phyloP scores from a whole-genome alignment of 2,113 vertebrate genomes.

The Oophaga pumilio region DNA sequence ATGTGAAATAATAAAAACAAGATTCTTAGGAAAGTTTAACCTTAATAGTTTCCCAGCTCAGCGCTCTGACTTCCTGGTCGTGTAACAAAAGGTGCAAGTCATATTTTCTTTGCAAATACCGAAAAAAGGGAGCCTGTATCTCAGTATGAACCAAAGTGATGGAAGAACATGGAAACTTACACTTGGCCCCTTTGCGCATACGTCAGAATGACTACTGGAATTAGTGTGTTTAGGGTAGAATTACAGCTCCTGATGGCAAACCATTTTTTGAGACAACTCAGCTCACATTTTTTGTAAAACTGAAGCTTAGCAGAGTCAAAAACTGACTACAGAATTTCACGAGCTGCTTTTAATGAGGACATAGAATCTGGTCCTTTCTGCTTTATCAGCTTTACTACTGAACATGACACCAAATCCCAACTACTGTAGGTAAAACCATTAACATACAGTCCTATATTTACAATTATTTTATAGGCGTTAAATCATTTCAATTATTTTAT shows the following conservation, averaged over 20 bases:
- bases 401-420: not conserved
- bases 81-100: constrained; percentile 57
- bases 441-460: too few species aligned
- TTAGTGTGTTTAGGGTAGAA: constrained; percentile 55
- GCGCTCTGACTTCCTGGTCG: constrained; percentile 42
- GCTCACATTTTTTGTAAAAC: constrained; percentile 30
- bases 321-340: constrained; percentile 9
- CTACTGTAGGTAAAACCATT: too few species aligned
- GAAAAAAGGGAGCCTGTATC: constrained; percentile 40
- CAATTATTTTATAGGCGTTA: too few species aligned
- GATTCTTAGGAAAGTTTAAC: constrained; percentile 41
- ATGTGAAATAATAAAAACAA: constrained; percentile 51
- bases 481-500: too few species aligned
- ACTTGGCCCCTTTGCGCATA: constrained; percentile 52
- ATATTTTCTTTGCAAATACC: constrained; percentile 54
- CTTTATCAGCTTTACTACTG: not conserved
- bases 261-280: constrained; percentile 36
- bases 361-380: not conserved
- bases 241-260: constrained; percentile 51
- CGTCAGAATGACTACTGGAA: constrained; percentile 51
- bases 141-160: constrained; percentile 29
- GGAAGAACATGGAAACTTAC: constrained; percentile 54
- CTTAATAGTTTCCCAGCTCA: constrained; percentile 47
- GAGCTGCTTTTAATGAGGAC: not conserved
- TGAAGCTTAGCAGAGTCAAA: constrained; percentile 23